These are phyloP conservation scores for Tamandua tetradactyla DNA, from an alignment of 2,797 vertebrate species.

Conservation along the genomic window DNA sequence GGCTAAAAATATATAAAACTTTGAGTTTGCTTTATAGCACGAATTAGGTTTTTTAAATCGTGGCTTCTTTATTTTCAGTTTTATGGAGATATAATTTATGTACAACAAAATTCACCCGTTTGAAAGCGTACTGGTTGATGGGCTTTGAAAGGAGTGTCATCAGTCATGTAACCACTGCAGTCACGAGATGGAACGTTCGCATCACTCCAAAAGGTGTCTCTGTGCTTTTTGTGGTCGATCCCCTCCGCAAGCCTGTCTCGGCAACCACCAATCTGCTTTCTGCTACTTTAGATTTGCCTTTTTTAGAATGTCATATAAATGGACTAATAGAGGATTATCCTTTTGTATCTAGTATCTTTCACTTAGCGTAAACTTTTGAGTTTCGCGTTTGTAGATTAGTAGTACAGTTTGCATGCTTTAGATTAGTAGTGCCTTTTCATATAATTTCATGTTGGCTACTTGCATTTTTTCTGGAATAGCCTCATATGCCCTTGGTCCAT, in stretches of 20 bases:
- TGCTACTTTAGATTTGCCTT: background rate
- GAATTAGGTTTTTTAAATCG: background rate
- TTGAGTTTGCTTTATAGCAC: background rate
- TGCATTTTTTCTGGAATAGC: conserved; percentile 15
- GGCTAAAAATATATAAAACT: background rate
- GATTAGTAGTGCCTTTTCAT: background rate
- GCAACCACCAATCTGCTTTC: background rate
- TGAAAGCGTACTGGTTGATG: background rate
- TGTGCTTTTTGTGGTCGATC: too few relatives aligned
- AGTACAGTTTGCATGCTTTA: too few relatives aligned
- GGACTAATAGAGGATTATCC: background rate
- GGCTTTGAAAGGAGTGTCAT: background rate
- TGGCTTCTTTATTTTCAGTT: background rate
- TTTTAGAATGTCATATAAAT: background rate
- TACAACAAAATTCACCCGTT: background rate
- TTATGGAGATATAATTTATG: background rate
- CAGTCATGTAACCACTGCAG: background rate
- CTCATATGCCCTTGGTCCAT: background rate
- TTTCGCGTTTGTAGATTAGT: background rate
- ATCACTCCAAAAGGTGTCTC: background rate
- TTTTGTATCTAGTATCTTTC: background rate
- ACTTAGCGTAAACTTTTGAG: conserved; percentile 21
- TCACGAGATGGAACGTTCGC: background rate
- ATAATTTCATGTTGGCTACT: background rate
- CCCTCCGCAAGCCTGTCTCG: background rate